Conservation (phyloP, 2,888 invertebrate species). For the Pardosa pseudoannulata region DNA sequence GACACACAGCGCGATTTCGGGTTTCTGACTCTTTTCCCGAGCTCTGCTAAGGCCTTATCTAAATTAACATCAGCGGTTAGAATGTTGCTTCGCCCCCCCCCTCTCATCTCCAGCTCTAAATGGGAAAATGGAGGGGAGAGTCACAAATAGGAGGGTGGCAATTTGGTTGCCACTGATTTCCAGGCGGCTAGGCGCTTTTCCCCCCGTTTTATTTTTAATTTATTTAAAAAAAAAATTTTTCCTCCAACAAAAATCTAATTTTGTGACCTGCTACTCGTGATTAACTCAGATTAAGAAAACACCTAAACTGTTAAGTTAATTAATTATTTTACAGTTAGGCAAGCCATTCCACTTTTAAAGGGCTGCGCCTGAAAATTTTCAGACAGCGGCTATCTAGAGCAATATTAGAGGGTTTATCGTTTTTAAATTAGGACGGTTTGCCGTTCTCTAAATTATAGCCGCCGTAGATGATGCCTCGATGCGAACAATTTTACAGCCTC, state of each 20-base stretch:
- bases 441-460: conserved; percentile 4
- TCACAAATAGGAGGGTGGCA: conserved; percentile 14
- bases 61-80: conserved; percentile 66
- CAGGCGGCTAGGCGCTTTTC: not conserved
- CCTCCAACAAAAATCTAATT: conserved; percentile 55
- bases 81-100: conserved; percentile 24
- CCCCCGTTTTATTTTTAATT: conserved; percentile 12
- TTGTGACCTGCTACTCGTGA: conserved; percentile 47
- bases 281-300: conserved; percentile 71
- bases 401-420: conserved; percentile 40
- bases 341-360: conserved; percentile 36
- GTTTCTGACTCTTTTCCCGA: conserved; percentile 39
- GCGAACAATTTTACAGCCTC: not conserved
- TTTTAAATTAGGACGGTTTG: conserved; percentile 42
- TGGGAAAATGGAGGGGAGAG: conserved; percentile 13
- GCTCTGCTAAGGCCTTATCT: conserved; percentile 54
- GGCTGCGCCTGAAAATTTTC: conserved; percentile 14
- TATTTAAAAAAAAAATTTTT: conserved; percentile 11
- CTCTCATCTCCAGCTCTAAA: conserved; percentile 23
- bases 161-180: conserved; percentile 24
- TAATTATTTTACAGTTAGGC: conserved; percentile 67
- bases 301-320: conserved; percentile 70
- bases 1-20: conserved; percentile 50
- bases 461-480: not conserved
- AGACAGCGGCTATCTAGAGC: not conserved